Conservation (phyloP, 2,888 invertebrate genomes). For the Hydriomena furcata region DNA sequence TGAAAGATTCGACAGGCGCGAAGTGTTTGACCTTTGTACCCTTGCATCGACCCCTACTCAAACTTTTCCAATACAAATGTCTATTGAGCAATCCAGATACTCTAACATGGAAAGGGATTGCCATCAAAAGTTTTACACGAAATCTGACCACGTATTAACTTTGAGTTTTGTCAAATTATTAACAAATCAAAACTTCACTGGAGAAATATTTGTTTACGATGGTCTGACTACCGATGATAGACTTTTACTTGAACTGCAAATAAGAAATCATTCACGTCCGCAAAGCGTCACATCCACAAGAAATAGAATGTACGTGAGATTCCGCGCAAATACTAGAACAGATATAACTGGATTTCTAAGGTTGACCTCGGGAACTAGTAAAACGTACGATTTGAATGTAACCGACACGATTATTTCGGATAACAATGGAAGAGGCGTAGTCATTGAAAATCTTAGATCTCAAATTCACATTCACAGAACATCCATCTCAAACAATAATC, state of each 20-base stretch:
- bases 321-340: slow-evolving; percentile 88
- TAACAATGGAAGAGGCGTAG: slow-evolving; percentile 97
- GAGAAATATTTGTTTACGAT: slow-evolving; percentile 90
- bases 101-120: slow-evolving; percentile 88
- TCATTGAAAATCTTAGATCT: slow-evolving; percentile 95
- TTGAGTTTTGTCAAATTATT: slow-evolving; percentile 92
- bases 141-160: slow-evolving; percentile 91
- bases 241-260: slow-evolving; percentile 87
- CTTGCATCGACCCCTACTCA: slow-evolving; percentile 92
- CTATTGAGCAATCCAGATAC: slow-evolving; percentile 90
- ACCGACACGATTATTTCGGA: slow-evolving; percentile 92
- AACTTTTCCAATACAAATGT: slow-evolving; percentile 93
- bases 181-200: slow-evolving; percentile 89
- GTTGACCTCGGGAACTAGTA: slow-evolving; percentile 89
- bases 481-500: slow-evolving; percentile 92
- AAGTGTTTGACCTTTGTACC: slow-evolving; percentile 93
- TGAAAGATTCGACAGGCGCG: slow-evolving; percentile 88
- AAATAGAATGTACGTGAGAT: slow-evolving; percentile 91
- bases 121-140: slow-evolving; percentile 90
- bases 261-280: slow-evolving; percentile 93
- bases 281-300: slow-evolving; percentile 93
- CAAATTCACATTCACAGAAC: slow-evolving; percentile 93
- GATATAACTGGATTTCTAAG: slow-evolving; percentile 91
- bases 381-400: slow-evolving; percentile 94
- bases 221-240: slow-evolving; percentile 88